These are phyloP conservation scores for Yoshiicerus persimilis DNA, from an alignment of 1,140 invertebrate genomes.

Conservation along the genomic window DNA sequence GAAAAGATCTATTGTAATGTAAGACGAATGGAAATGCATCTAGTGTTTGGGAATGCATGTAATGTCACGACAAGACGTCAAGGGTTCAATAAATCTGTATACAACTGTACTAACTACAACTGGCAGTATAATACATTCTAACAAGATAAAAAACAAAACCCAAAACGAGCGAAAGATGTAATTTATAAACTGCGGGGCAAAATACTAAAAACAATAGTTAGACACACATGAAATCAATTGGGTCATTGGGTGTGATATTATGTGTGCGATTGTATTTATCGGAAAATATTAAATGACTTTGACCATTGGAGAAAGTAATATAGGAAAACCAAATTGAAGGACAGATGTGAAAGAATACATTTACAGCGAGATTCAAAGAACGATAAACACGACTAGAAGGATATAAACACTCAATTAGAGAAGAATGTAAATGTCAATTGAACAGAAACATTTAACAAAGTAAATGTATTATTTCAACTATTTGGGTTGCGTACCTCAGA, in stretches of 20 bases:
- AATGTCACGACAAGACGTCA: too few relatives aligned
- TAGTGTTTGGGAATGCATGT: too few relatives aligned
- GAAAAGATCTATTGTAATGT: too few relatives aligned
- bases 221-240: neutral
- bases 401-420: neutral
- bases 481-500: neutral
- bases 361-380: neutral
- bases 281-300: neutral
- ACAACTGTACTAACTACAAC: too few relatives aligned
- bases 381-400: neutral
- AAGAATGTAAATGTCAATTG: neutral
- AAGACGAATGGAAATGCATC: too few relatives aligned
- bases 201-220: too few relatives aligned
- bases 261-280: neutral
- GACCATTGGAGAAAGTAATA: neutral
- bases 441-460: neutral
- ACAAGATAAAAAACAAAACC: neutral
- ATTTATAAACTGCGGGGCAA: too few relatives aligned
- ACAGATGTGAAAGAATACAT: neutral
- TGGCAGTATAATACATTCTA: too few relatives aligned
- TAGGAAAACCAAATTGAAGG: neutral
- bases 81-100: too few relatives aligned
- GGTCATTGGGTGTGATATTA: too few relatives aligned
- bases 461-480: neutral
- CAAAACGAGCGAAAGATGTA: too few relatives aligned